Percentiles rank a stretch among this genome's conserved stretches.
Conservation (phyloP, 1,140 invertebrate species). For the Drosophila elegans region DNA sequence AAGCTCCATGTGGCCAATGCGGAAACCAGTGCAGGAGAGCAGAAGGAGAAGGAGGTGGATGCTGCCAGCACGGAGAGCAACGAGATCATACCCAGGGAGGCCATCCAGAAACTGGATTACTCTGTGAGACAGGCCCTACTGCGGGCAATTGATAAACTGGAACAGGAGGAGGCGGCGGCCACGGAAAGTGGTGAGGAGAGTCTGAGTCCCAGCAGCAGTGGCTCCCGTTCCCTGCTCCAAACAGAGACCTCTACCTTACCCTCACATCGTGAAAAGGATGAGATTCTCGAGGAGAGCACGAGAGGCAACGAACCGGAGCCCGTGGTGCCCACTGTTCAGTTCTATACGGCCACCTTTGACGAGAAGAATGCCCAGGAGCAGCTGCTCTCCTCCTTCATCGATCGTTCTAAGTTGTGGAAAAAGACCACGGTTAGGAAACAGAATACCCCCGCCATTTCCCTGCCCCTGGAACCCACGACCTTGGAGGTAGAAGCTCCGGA, state of each 20-base stretch:
- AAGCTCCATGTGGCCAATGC: slow-evolving; percentile 54
- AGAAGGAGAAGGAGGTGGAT: slow-evolving; percentile 79
- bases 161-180: slow-evolving; percentile 85
- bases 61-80: slow-evolving; percentile 84
- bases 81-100: slow-evolving; percentile 85
- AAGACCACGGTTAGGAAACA: slow-evolving; percentile 62
- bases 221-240: slow-evolving; percentile 7
- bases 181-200: slow-evolving; percentile 51
- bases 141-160: slow-evolving; percentile 89
- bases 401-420: slow-evolving; percentile 76
- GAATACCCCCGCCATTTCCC: slow-evolving; percentile 9
- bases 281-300: slow-evolving; percentile 82
- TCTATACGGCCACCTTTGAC: slow-evolving; percentile 81
- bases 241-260: slow-evolving; percentile 40
- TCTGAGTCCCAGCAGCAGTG: slow-evolving; percentile 20
- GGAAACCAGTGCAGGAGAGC: slow-evolving; percentile 17
- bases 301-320: slow-evolving; percentile 46
- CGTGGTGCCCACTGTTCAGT: slow-evolving; percentile 80
- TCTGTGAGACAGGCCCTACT: slow-evolving; percentile 89
- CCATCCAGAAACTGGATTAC: slow-evolving; percentile 88
- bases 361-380: slow-evolving; percentile 79
- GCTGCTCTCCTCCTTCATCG: slow-evolving; percentile 73
- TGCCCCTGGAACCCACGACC: slow-evolving; percentile 16
- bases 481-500: slow-evolving; percentile 29
- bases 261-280: slow-evolving; percentile 69